Percentiles rank a stretch among this genome's conserved stretches.
Evolutionary conservation across 2,888 invertebrate species (phyloP).

Genomic region (Oxycera nigricornis): DNA sequence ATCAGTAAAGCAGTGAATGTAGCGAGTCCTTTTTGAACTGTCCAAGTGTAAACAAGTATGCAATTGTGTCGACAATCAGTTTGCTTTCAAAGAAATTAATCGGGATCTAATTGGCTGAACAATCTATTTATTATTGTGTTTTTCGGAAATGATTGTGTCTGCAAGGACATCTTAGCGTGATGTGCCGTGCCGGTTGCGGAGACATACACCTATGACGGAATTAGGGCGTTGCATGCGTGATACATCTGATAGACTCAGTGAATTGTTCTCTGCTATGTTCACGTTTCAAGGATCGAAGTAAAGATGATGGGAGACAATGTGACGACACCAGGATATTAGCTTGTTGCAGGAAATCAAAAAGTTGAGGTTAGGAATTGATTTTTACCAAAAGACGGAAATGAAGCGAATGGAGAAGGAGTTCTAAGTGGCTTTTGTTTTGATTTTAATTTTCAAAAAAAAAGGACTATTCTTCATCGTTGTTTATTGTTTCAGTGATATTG

Average conservation of each 20-base stretch:
- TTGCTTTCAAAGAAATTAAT: no score
- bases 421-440: background rate
- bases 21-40: background rate
- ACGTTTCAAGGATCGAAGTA: background rate
- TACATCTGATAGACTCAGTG: background rate
- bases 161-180: no score
- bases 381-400: constrained; percentile 39
- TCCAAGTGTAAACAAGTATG: background rate
- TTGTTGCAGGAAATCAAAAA: background rate
- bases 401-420: background rate
- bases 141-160: no score
- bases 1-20: background rate
- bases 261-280: background rate
- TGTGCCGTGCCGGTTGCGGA: no score
- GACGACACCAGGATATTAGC: background rate
- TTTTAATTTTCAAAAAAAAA: background rate
- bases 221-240: no score
- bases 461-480: background rate
- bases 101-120: no score
- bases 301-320: background rate
- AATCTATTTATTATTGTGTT: no score
- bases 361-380: constrained; percentile 46
- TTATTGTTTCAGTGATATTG: background rate
- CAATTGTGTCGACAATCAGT: background rate
- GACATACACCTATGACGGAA: no score